Evolutionary conservation across 2,888 invertebrate genomes (phyloP), one percentile per base, ranked within the genome.

Genomic region (Aporophyla nigra): DNA sequence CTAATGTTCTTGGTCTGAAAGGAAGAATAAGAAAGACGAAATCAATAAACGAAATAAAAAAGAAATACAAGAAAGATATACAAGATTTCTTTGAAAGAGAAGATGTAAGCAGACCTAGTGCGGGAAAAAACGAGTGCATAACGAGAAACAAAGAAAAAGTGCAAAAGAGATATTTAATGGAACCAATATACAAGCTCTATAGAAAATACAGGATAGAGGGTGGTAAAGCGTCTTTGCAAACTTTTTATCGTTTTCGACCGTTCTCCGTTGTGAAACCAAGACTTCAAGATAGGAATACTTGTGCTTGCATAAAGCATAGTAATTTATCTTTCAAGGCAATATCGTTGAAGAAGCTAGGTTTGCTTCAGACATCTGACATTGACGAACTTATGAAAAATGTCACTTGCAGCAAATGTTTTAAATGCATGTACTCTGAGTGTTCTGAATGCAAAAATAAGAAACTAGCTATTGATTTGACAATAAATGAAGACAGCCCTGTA

Each of bases 201-300:
- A 40, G 33, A 61, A 21, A 59, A 59, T 59, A 59, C 19, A 59
- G 27, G 59, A 3, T 16, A 0, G 59, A 84, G 72, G 84, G 82
- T 33, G 84, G 84, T 67, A 80, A 77, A 77, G 73, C 67, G 62
- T 83, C 83, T 58, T 79, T 77, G 54, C 49, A 74, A 56, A 82
- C 82, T 62, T 87, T 88, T 76, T 78, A 74, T 76, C 76, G 78
- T 53, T 83, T 79, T 70, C 83, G 83, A 69, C 86, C 86, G 40
- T 86, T 86, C 58, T 86, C 86, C 86, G 40, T 86, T 86, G 61
- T 86, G 67, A 65, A 61, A 58, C 85, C 87, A 62, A 85, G 77
- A 80, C 75, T 61, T 82, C 56, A 59, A 56, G 63, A 74, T 82
- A 71, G 69, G 51, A 69, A 87, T 49, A 87, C 84, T 49, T 87